A percentile compares a stretch with the other conserved stretches of the same genome.
These are phyloP conservation scores for Acrocera orbiculus DNA, from an alignment of 2,888 invertebrate genomes.

Conservation along the genomic window DNA sequence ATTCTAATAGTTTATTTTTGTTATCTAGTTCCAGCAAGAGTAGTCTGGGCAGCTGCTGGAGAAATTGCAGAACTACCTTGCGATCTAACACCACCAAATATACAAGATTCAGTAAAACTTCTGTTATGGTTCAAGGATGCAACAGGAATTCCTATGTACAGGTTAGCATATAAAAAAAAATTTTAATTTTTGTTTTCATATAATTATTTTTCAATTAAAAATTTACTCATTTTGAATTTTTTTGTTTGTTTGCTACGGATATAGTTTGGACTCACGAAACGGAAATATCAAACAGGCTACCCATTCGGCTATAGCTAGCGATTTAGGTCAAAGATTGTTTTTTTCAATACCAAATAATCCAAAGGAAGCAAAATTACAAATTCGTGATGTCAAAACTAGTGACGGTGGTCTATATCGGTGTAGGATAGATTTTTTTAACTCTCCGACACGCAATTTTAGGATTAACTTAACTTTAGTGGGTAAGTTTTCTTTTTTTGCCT, in stretches of 20 bases:
- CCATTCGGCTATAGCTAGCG: conserved; percentile 62
- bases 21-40: conserved; percentile 43
- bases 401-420: conserved; percentile 79
- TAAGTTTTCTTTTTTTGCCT: conserved; percentile 33
- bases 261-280: conserved; percentile 60
- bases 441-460: conserved; percentile 71
- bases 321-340: conserved; percentile 56
- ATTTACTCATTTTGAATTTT: not conserved
- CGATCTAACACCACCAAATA: conserved; percentile 56
- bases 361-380: conserved; percentile 53
- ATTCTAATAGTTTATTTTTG: conserved; percentile 12
- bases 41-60: conserved; percentile 60
- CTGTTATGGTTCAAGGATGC: conserved; percentile 82
- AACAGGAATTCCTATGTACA: conserved; percentile 70
- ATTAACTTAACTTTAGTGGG: conserved; percentile 77
- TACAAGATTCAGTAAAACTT: conserved; percentile 57
- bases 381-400: conserved; percentile 48
- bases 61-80: conserved; percentile 65
- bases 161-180: conserved; percentile 44
- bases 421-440: conserved; percentile 74
- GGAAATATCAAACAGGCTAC: conserved; percentile 46
- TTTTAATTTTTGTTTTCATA: not conserved
- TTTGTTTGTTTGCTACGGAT: conserved; percentile 3
- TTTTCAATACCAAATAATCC: conserved; percentile 55
- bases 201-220: not conserved